These are phyloP conservation scores for Diarsia dahlii DNA, from an alignment of 2,888 invertebrate species.

Conservation along the genomic window DNA sequence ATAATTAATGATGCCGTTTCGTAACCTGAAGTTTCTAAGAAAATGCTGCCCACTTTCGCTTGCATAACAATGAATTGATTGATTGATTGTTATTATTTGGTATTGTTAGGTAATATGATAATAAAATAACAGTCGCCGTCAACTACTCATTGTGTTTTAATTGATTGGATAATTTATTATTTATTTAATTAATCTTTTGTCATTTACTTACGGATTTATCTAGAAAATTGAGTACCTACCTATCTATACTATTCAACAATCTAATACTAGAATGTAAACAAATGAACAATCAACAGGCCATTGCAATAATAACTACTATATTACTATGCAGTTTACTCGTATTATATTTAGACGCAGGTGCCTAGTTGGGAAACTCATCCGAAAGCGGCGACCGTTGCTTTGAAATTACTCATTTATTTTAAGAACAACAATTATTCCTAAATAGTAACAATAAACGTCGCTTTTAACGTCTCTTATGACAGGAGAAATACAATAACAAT, in stretches of 20 bases:
- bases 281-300: not conserved
- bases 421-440: not conserved
- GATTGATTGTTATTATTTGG: conserved; percentile 65
- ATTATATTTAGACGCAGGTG: not conserved
- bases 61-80: conserved; percentile 69
- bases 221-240: not conserved
- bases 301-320: too few relatives aligned
- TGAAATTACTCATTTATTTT: not conserved
- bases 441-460: not conserved
- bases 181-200: not conserved
- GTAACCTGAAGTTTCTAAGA: conserved; percentile 62
- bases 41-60: conserved; percentile 61
- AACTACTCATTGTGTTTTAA: not conserved
- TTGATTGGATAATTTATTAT: conserved; percentile 12
- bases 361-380: not conserved
- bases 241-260: too few relatives aligned
- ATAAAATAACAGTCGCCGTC: conserved; percentile 23
- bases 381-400: not conserved
- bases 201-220: not conserved
- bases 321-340: too few relatives aligned
- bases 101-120: conserved; percentile 58
- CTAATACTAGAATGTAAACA: too few relatives aligned
- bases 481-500: not conserved
- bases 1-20: conserved; percentile 60
- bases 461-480: not conserved